These are phyloP conservation scores for Danionella cerebrum DNA, from an alignment of 2,113 vertebrate species.

Conservation along the genomic window DNA sequence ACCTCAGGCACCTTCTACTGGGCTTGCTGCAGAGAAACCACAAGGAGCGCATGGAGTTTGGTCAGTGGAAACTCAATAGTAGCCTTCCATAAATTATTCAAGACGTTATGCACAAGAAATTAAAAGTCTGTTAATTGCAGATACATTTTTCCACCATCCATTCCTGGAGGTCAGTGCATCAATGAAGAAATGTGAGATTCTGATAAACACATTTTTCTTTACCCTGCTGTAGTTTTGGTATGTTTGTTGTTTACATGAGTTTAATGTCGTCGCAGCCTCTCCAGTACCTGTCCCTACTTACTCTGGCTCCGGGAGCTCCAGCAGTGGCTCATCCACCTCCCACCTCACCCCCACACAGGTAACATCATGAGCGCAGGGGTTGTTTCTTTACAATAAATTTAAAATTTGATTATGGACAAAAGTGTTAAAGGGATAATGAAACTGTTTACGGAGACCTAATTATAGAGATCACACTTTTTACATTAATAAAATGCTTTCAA, in stretches of 20 bases:
- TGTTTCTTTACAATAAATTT: too few species aligned
- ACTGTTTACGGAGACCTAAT: too few species aligned
- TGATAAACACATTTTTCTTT: not conserved
- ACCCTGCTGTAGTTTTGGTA: not conserved
- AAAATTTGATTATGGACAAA: too few species aligned
- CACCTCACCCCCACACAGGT: conserved; percentile 84
- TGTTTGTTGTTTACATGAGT: not conserved
- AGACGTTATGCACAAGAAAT: too few species aligned
- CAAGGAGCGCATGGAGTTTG: conserved; percentile 84
- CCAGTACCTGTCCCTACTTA: conserved; percentile 74
- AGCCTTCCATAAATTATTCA: too few species aligned
- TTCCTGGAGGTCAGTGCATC: conserved; percentile 78
- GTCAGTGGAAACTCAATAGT: conserved; percentile 69
- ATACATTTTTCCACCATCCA: conserved; percentile 90
- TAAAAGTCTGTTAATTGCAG: conserved; percentile 64
- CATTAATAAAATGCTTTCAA: too few species aligned
- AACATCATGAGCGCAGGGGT: conserved; percentile 22
- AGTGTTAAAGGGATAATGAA: too few species aligned
- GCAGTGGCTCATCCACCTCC: conserved; percentile 83
- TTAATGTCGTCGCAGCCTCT: conserved; percentile 61
- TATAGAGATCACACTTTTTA: too few species aligned
- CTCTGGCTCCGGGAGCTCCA: conserved; percentile 81
- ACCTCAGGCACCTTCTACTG: conserved; percentile 78
- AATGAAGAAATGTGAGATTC: conserved; percentile 82
- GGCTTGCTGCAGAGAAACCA: conserved; percentile 84